Evolutionary conservation across 2,113 vertebrate species (phyloP).

Genomic region (Syngnathus floridae): DNA sequence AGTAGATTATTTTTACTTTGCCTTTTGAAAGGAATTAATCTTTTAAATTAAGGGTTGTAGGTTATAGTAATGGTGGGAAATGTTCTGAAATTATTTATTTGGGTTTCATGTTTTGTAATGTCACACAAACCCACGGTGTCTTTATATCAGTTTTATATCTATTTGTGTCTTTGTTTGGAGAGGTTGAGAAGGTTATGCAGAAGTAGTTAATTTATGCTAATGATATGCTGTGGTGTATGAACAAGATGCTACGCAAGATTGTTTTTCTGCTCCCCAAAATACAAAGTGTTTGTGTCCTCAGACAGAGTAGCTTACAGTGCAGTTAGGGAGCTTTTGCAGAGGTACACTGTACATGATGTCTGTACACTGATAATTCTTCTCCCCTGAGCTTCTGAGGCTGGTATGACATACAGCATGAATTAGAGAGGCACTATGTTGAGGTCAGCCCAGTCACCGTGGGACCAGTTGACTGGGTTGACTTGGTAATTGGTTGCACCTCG

Average conservation of each 20-base stretch:
- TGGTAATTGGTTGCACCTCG: constrained; percentile 54
- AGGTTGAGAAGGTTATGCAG: background rate
- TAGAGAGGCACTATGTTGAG: constrained; percentile 27
- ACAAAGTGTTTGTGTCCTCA: background rate
- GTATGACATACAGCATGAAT: constrained; percentile 24
- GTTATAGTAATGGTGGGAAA: too few species aligned
- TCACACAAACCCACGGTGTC: background rate
- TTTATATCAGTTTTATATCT: too few species aligned
- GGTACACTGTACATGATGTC: constrained; percentile 13
- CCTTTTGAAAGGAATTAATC: too few species aligned
- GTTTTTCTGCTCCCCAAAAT: background rate
- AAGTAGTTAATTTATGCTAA: background rate
- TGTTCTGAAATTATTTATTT: background rate
- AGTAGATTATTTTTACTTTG: too few species aligned
- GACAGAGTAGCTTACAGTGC: background rate
- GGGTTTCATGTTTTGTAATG: background rate
- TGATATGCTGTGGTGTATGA: background rate
- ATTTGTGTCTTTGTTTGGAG: background rate
- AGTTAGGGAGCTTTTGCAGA: constrained; percentile 14
- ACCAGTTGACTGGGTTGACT: constrained; percentile 58
- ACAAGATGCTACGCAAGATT: background rate
- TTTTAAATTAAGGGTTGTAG: too few species aligned
- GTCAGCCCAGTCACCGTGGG: constrained; percentile 51
- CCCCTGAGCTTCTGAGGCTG: constrained; percentile 29
- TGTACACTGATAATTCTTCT: constrained; percentile 27